Conservation (phyloP, 2,797 vertebrate genomes). For the Diglossa cyanea region DNA sequence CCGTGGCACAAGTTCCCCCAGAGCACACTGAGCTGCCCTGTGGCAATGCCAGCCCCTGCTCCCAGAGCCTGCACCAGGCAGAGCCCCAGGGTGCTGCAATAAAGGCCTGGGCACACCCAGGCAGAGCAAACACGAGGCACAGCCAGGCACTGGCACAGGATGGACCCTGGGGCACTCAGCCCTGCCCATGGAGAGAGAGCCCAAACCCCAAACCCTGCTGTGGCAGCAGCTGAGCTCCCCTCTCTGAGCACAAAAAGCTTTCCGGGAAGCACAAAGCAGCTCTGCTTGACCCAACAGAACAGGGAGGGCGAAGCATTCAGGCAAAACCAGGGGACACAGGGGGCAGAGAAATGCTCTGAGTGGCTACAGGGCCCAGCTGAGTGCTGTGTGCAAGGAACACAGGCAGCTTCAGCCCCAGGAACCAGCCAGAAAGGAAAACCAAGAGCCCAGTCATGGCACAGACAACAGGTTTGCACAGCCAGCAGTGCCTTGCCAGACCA, state of each 20-base stretch:
- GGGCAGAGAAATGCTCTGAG: neutral
- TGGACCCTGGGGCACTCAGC: neutral
- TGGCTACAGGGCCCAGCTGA: neutral
- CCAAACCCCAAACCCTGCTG: neutral
- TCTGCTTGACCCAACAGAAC: neutral
- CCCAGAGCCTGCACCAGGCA: neutral
- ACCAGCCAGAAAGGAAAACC: neutral
- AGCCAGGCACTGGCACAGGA: neutral
- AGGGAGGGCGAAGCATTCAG: fast-evolving
- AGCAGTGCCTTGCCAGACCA: neutral
- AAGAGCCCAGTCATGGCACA: neutral
- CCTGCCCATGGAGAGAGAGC: neutral
- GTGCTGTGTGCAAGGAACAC: neutral
- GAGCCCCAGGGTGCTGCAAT: neutral
- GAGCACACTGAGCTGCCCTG: neutral
- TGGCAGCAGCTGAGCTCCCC: neutral
- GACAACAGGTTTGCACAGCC: neutral
- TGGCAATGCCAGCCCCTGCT: neutral
- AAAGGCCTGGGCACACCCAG: neutral
- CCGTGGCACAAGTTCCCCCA: fast-evolving
- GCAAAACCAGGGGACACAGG: neutral
- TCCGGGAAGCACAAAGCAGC: neutral
- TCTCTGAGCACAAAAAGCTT: fast-evolving
- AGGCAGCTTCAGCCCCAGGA: neutral
- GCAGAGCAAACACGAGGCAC: neutral